These are phyloP conservation scores for Drosophila teissieri DNA, from an alignment of 1,140 invertebrate genomes.

Conservation along the genomic window DNA sequence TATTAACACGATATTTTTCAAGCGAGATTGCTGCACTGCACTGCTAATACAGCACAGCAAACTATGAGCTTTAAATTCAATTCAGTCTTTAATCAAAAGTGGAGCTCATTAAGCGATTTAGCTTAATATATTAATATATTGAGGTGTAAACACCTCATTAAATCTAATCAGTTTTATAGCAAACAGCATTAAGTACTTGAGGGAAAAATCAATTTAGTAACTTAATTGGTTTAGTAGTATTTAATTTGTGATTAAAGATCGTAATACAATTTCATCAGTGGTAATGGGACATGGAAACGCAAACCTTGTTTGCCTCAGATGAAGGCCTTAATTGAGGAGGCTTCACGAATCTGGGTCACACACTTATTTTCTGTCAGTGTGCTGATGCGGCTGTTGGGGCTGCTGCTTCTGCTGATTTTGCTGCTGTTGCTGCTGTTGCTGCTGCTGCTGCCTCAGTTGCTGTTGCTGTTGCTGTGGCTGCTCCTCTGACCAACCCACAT, in stretches of 20 bases:
- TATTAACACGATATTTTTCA: conserved; percentile 77
- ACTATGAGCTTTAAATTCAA: not conserved
- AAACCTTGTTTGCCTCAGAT: not conserved
- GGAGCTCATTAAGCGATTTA: too few relatives aligned
- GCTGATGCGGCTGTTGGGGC: conserved; percentile 32
- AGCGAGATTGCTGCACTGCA: conserved; percentile 21
- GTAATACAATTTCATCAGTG: not conserved
- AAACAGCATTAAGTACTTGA: too few relatives aligned
- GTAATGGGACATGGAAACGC: too few relatives aligned
- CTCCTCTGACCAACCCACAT: conserved; percentile 72
- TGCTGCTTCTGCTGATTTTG: conserved; percentile 31
- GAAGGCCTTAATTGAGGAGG: not conserved
- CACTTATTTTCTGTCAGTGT: conserved; percentile 16
- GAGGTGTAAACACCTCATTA: too few relatives aligned
- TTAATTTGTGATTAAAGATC: too few relatives aligned
- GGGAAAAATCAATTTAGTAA: too few relatives aligned
- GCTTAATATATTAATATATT: too few relatives aligned
- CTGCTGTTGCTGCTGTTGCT: conserved; percentile 25
- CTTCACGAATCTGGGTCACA: not conserved
- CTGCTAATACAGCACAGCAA: not conserved
- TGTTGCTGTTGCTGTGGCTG: conserved; percentile 24
- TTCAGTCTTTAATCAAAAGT: too few relatives aligned
- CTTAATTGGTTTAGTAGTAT: too few relatives aligned
- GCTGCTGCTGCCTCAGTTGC: conserved; percentile 39
- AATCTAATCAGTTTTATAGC: too few relatives aligned